Conservation (phyloP, 2,888 invertebrate genomes). For the Drosophila rubida region DNA sequence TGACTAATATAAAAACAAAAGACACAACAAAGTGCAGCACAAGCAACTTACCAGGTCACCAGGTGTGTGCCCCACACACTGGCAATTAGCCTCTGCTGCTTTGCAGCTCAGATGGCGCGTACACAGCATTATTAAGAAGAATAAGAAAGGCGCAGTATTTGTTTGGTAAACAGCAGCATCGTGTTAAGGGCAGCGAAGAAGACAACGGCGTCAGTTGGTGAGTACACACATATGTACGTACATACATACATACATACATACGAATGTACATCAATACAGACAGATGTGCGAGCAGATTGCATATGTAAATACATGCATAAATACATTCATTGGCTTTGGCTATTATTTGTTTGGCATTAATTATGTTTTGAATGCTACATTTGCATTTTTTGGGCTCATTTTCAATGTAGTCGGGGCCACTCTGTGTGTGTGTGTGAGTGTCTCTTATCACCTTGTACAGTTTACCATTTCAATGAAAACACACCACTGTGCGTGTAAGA, state of each 20-base stretch:
- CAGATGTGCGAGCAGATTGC: not conserved
- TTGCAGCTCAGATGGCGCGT: slow-evolving; percentile 9
- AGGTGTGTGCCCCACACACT: slow-evolving; percentile 14
- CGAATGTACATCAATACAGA: not conserved
- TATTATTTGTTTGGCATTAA: slow-evolving; percentile 32
- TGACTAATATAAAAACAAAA: slow-evolving; percentile 45
- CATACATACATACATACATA: slow-evolving; percentile 4
- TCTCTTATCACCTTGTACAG: slow-evolving; percentile 25
- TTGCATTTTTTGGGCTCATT: not conserved
- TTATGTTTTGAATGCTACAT: slow-evolving; percentile 3
- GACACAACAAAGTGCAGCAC: slow-evolving; percentile 24
- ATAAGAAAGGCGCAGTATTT: slow-evolving; percentile 19
- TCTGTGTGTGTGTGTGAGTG: not conserved
- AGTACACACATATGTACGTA: slow-evolving; percentile 37
- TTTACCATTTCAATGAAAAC: slow-evolving; percentile 17
- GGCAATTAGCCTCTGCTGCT: slow-evolving; percentile 20
- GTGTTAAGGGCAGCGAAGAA: slow-evolving; percentile 17
- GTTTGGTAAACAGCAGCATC: slow-evolving; percentile 49
- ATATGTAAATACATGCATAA: slow-evolving; percentile 5
- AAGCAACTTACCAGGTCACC: slow-evolving; percentile 29
- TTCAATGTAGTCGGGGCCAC: slow-evolving; percentile 15
- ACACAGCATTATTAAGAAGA: slow-evolving; percentile 12
- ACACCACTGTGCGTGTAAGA: not conserved
- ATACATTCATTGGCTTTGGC: slow-evolving; percentile 14
- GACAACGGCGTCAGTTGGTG: slow-evolving; percentile 41